Conservation (phyloP, 2,113 vertebrate species). For the Clarias macrocephalus region DNA sequence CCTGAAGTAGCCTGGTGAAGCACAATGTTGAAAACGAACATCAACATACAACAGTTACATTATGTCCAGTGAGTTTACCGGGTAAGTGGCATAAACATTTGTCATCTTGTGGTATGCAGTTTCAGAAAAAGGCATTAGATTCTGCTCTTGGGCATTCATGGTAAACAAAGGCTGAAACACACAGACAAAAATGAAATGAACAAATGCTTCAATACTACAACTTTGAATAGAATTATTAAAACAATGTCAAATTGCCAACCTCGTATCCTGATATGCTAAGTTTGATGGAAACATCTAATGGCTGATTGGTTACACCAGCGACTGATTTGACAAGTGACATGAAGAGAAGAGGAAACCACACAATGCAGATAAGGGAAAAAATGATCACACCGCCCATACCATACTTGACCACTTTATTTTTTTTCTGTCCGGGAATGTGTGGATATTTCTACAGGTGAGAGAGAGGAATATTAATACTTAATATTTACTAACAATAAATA, state of each 20-base stretch:
- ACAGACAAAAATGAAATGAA: not conserved
- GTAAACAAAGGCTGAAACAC: slow-evolving; percentile 72
- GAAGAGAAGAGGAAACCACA: slow-evolving; percentile 78
- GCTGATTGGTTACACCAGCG: slow-evolving; percentile 72
- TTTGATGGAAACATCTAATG: slow-evolving; percentile 71
- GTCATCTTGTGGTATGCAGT: slow-evolving; percentile 63
- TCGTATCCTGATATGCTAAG: slow-evolving; percentile 71
- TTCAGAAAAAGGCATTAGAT: slow-evolving; percentile 67
- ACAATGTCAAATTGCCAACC: slow-evolving; percentile 52
- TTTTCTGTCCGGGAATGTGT: slow-evolving; percentile 73
- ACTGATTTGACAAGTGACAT: slow-evolving; percentile 73
- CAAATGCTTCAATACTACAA: not conserved
- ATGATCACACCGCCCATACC: slow-evolving; percentile 72
- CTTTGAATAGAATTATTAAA: not conserved
- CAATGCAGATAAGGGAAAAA: slow-evolving; percentile 66
- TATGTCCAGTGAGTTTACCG: not conserved
- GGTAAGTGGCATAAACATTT: slow-evolving; percentile 60
- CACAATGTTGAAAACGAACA: not conserved
- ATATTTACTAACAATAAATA: not conserved
- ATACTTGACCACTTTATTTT: slow-evolving; percentile 74
- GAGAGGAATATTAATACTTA: not conserved
- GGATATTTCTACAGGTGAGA: slow-evolving; percentile 74
- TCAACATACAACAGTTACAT: not conserved
- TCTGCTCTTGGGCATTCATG: slow-evolving; percentile 77
- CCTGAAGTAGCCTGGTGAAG: not conserved